Conservation (phyloP, 2,888 invertebrate genomes). For the Drosophila merina region DNA sequence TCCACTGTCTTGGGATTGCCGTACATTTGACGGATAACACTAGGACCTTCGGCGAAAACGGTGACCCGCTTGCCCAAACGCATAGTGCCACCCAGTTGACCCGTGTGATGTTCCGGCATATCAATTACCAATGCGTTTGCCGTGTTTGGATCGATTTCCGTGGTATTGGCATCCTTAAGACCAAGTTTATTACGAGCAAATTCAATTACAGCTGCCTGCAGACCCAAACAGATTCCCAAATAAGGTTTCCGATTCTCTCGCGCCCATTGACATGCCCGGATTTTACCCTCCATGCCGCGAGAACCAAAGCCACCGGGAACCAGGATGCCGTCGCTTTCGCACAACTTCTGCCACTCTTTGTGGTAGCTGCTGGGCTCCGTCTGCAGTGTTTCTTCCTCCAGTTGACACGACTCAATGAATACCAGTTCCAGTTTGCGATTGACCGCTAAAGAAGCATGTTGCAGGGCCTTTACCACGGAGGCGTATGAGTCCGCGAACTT, state of each 20-base stretch:
- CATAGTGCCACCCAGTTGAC: constrained; percentile 98
- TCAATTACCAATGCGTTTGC: constrained; percentile 94
- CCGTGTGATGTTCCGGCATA: constrained; percentile 99
- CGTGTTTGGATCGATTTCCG: constrained; percentile 91
- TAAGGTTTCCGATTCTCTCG: constrained; percentile 94
- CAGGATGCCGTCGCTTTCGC: constrained; percentile 94
- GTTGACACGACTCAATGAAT: constrained; percentile 95
- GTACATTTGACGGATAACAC: constrained; percentile 89
- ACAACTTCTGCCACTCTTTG: constrained; percentile 96
- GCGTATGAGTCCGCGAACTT: constrained; percentile 98
- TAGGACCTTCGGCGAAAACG: constrained; percentile 87
- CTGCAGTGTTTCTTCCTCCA: constrained; percentile 90
- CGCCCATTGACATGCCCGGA: constrained; percentile 96
- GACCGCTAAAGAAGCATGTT: constrained; percentile 95
- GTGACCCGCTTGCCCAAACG: constrained; percentile 96
- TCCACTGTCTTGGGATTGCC: constrained; percentile 91
- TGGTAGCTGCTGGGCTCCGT: constrained; percentile 93
- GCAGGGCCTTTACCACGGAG: constrained; percentile 96
- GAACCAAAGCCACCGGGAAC: constrained; percentile 99
- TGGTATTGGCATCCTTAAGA: constrained; percentile 91
- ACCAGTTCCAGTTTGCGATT: constrained; percentile 93
- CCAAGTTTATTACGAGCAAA: constrained; percentile 94
- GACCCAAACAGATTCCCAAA: constrained; percentile 98
- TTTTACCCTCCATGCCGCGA: constrained; percentile 98
- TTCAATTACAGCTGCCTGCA: constrained; percentile 98